Evolutionary conservation across 2,888 invertebrate genomes (phyloP), one percentile per base, ranked within the genome.

Genomic region (Trichacis sp.): DNA sequence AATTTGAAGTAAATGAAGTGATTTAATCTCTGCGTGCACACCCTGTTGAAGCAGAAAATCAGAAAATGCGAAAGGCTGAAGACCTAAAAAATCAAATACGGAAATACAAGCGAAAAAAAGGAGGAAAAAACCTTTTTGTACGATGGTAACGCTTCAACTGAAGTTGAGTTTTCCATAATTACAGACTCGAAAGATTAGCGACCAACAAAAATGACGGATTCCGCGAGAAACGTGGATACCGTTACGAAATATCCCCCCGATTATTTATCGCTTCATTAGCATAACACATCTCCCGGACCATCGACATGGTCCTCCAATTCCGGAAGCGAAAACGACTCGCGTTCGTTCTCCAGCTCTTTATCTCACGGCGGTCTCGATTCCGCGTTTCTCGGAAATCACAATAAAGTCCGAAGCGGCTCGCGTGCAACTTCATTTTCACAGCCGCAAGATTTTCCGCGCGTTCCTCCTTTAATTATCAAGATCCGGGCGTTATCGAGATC

Each of bases 251-350:
- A 49, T 50, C 49, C 24, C 51, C 24, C 45, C 54, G 64, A 60
- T 62, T 68, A 59, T 64, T 68, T 68, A 68, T 68, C 62, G 62
- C 64, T 53, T 64, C 62, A 64, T 68, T 68, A 64, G 61, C 58
- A 58, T 58, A 68, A 68, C 62, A 62, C 64, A 68, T 65, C 62
- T 60, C 20, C 42, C 30, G 42, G 58, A 33, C 65, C 59, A 68
- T 65, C 68, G 57, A 64, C 64, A 56, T 58, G 52, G 56, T 62
- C 29, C 50, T 50, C 51, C 57, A 42, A 59, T 62, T 51, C 64
- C 50, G 59, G 59, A 65, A 62, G 62, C 53, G 51, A 58, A 24
- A 57, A 52, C 33, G n/a, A n/a, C 8, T 8, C 53, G 33, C 49
- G 19, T 33, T 40, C 50, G 53, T 55, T 40, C 53, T 53, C 47